These are phyloP conservation scores for Musca vetustissima DNA, from an alignment of 1,140 invertebrate genomes.

Conservation along the genomic window DNA sequence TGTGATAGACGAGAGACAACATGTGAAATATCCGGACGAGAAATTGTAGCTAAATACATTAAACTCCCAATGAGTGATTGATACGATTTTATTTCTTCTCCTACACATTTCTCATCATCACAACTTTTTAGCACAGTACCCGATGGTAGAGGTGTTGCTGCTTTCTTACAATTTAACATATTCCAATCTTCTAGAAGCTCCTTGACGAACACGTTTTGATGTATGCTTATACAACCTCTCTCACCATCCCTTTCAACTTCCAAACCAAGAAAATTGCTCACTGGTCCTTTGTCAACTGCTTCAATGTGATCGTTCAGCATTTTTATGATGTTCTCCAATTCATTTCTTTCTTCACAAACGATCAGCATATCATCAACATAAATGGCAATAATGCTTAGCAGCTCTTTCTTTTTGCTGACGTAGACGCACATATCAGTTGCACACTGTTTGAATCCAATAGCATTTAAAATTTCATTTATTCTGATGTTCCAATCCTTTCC, in stretches of 20 bases:
- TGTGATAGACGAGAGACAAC: slow-evolving; percentile 5
- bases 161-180: background rate
- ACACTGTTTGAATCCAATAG: slow-evolving; percentile 18
- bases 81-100: background rate
- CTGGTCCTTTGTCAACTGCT: background rate
- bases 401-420: background rate
- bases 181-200: background rate
- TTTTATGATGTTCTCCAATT: background rate
- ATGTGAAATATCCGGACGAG: slow-evolving; percentile 23
- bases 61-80: slow-evolving; percentile 19
- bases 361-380: background rate
- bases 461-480: background rate
- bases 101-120: slow-evolving; percentile 10
- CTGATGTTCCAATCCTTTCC: slow-evolving; percentile 40
- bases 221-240: background rate
- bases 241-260: background rate
- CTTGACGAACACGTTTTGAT: background rate
- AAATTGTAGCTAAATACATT: slow-evolving; percentile 19
- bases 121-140: slow-evolving; percentile 18
- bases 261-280: background rate
- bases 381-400: background rate
- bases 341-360: background rate
- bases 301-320: background rate
- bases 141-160: slow-evolving; percentile 14
- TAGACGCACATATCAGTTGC: slow-evolving; percentile 29